phyloP scores from a whole-genome alignment of 1,140 invertebrate species.

The Drosophila teissieri region DNA sequence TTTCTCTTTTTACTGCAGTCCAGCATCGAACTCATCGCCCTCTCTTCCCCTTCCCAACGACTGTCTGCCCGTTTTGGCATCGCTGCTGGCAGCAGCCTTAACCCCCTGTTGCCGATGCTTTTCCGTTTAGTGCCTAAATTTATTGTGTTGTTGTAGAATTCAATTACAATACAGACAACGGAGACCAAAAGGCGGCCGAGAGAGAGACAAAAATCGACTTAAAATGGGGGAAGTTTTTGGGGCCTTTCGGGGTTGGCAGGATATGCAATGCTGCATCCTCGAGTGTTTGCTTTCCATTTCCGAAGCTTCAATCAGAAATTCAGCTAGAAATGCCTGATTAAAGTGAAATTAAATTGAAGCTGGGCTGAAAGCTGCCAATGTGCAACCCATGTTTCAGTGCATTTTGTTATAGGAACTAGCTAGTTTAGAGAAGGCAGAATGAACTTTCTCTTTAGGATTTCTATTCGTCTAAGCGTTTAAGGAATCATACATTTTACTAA shows the following conservation, averaged over 20 bases:
- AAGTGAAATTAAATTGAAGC: conserved; percentile 14
- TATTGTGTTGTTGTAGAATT: conserved; percentile 79
- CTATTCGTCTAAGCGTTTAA: background rate
- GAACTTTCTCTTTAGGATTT: too few species aligned
- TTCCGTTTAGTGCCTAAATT: conserved; percentile 71
- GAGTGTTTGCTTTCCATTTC: conserved; percentile 36
- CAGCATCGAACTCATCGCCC: conserved; percentile 9
- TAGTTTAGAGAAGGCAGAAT: background rate
- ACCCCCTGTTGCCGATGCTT: conserved; percentile 8
- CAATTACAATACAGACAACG: conserved; percentile 51
- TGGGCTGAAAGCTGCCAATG: background rate
- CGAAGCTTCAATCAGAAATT: conserved; percentile 10
- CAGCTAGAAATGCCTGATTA: conserved; percentile 10
- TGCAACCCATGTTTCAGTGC: too few species aligned
- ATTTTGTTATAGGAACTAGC: too few species aligned
- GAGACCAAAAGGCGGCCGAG: conserved; percentile 2
- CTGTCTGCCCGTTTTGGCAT: conserved; percentile 51
- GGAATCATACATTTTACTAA: background rate
- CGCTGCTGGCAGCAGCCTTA: conserved; percentile 14
- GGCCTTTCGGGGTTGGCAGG: conserved; percentile 12
- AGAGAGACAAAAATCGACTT: conserved; percentile 22
- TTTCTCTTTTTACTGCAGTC: conserved; percentile 73
- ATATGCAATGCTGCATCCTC: conserved; percentile 72
- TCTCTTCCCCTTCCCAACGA: background rate
- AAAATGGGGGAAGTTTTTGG: conserved; percentile 11